phyloP scores from a whole-genome alignment of 2,113 vertebrate species.

The Pelvicachromis taeniatus region DNA sequence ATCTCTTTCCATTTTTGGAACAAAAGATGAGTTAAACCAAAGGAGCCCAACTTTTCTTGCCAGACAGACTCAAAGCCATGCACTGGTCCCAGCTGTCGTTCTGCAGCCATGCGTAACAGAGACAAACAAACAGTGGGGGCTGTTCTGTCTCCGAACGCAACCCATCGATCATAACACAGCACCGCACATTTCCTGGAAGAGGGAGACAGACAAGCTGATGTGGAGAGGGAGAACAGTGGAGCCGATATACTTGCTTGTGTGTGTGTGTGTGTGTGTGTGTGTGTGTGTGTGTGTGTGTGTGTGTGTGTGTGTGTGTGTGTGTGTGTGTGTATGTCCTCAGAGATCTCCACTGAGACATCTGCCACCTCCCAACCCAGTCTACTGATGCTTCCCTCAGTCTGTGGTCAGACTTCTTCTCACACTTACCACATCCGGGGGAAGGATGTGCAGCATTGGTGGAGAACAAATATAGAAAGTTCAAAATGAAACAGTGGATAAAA shows the following conservation, averaged over 20 bases:
- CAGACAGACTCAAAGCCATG: constrained; percentile 27
- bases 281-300: not conserved
- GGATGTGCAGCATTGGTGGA: not conserved
- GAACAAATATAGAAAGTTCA: not conserved
- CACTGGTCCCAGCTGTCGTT: constrained; percentile 54
- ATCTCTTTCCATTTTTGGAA: not conserved
- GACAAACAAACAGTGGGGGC: constrained; percentile 61
- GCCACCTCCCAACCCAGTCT: constrained; percentile 21
- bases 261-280: not conserved
- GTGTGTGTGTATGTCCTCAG: not conserved
- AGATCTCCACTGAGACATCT: constrained; percentile 39
- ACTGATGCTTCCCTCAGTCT: not conserved
- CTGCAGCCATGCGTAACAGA: constrained; percentile 55
- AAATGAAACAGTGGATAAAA: not conserved
- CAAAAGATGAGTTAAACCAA: not conserved
- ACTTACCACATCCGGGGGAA: not conserved
- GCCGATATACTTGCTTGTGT: not conserved
- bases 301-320: not conserved
- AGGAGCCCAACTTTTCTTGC: constrained; percentile 17
- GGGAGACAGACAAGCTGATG: constrained; percentile 40
- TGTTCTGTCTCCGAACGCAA: constrained; percentile 49
- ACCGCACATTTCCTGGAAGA: constrained; percentile 54
- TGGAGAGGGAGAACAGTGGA: constrained; percentile 18
- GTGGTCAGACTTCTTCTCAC: constrained; percentile 16
- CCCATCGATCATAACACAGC: constrained; percentile 62